Conservation (phyloP, 2,888 invertebrate genomes). For the Mythimna pallens region DNA sequence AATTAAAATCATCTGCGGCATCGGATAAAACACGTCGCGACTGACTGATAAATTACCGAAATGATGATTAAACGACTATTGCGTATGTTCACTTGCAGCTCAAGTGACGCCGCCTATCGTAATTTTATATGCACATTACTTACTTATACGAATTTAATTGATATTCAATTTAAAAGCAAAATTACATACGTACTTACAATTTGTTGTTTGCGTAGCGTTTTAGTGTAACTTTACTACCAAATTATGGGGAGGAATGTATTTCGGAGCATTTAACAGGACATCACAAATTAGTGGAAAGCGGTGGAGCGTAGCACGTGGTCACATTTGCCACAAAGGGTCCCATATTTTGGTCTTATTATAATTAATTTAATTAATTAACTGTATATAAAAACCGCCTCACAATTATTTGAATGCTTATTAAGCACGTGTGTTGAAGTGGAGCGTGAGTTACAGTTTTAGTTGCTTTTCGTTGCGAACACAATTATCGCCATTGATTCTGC, state of each 20-base stretch:
- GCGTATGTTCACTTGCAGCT: conserved; percentile 69
- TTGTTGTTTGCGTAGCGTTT: conserved; percentile 38
- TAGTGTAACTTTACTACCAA: conserved; percentile 20
- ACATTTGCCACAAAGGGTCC: conserved; percentile 81
- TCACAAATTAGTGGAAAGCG: conserved; percentile 86
- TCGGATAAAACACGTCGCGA: conserved; percentile 86
- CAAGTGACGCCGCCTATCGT: conserved; percentile 65
- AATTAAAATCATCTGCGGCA: conserved; percentile 88
- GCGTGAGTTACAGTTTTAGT: conserved; percentile 81
- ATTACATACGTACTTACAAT: conserved; percentile 47
- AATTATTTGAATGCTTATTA: conserved; percentile 88
- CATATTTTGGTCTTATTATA: conserved; percentile 84
- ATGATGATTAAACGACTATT: conserved; percentile 85
- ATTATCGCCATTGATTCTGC: conserved; percentile 90
- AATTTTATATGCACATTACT: conserved; percentile 70
- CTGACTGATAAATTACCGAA: conserved; percentile 87
- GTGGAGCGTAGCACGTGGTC: conserved; percentile 81
- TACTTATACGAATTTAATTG: conserved; percentile 70
- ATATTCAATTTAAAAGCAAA: conserved; percentile 63
- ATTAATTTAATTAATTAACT: conserved; percentile 89
- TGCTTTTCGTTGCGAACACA: conserved; percentile 77
- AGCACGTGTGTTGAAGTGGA: conserved; percentile 85
- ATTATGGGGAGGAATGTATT: conserved; percentile 45
- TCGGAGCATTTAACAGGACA: conserved; percentile 79
- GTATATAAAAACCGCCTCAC: conserved; percentile 85